Evolutionary conservation across 2,113 vertebrate species (phyloP).

Genomic region (Mastomys coucha): DNA sequence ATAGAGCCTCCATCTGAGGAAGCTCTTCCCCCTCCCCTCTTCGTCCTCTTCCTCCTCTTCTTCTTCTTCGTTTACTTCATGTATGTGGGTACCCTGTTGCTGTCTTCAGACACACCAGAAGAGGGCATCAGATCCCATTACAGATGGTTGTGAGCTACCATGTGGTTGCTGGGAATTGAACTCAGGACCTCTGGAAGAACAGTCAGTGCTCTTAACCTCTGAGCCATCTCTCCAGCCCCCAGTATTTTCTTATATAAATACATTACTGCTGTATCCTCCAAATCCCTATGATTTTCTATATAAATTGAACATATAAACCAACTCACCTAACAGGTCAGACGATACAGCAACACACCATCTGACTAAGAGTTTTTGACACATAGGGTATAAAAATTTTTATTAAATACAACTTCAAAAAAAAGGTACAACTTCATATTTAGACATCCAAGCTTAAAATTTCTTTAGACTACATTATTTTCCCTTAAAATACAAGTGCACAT

Average conservation of each 20-base stretch:
- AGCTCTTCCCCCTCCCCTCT: too few relatives aligned
- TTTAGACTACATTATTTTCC: constrained; percentile 74
- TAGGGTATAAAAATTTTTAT: constrained; percentile 82
- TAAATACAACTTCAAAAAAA: constrained; percentile 80
- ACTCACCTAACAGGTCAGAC: constrained; percentile 15
- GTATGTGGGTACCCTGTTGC: too few relatives aligned
- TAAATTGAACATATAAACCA: constrained; percentile 27
- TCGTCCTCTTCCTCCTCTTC: too few relatives aligned
- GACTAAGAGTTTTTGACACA: constrained; percentile 48
- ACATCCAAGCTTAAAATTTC: constrained; percentile 75
- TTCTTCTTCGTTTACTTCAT: too few relatives aligned
- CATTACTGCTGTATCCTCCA: neutral
- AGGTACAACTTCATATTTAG: constrained; percentile 80
- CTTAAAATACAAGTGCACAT: constrained; percentile 80
- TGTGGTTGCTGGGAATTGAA: neutral
- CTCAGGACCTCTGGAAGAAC: neutral
- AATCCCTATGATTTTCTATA: constrained; percentile 19
- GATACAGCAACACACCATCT: neutral
- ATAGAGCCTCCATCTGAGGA: too few relatives aligned
- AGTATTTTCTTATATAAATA: constrained; percentile 45
- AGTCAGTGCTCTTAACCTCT: neutral
- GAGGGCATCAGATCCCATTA: neutral
- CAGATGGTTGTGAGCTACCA: neutral
- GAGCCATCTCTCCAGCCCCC: neutral
- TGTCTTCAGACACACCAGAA: neutral